A percentile compares a stretch with the other conserved stretches of the same genome.
These are phyloP conservation scores for Rhinoderma darwinii DNA, from an alignment of 2,113 vertebrate genomes.

Conservation along the genomic window DNA sequence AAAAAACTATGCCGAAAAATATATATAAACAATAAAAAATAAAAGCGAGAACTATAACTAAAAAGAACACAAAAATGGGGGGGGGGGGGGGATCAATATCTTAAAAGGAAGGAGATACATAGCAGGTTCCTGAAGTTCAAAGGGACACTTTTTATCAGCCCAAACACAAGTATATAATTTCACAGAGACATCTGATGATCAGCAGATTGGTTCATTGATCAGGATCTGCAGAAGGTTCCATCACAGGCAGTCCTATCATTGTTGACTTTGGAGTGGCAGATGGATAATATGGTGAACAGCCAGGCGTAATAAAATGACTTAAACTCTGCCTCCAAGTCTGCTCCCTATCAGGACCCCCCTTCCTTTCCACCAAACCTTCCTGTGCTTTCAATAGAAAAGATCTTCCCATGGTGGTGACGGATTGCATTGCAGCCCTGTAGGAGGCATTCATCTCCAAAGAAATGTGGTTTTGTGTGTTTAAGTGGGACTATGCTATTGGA, in stretches of 20 bases:
- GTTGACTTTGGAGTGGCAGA: conserved; percentile 53
- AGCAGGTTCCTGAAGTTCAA: conserved; percentile 20
- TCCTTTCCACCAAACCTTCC: not conserved
- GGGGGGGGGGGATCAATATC: too few relatives aligned
- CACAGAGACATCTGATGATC: not conserved
- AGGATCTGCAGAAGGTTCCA: not conserved
- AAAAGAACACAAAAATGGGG: not conserved
- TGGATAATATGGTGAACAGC: conserved; percentile 39
- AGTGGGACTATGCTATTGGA: conserved; percentile 57
- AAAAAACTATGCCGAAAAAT: not conserved
- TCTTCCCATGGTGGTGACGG: conserved; percentile 43
- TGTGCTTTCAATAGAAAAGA: conserved; percentile 39
- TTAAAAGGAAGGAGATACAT: not conserved
- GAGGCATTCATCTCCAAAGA: conserved; percentile 54
- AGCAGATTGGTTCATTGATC: conserved; percentile 43
- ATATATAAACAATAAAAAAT: not conserved
- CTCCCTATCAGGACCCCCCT: conserved; percentile 31
- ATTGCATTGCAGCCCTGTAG: conserved; percentile 58
- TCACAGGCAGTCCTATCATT: conserved; percentile 20
- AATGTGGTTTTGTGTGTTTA: conserved; percentile 58
- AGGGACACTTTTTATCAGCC: conserved; percentile 17
- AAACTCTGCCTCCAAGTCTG: conserved; percentile 46
- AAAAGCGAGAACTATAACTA: not conserved
- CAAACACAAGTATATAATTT: not conserved
- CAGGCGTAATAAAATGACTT: conserved; percentile 53